phyloP scores from a whole-genome alignment of 2,113 vertebrate species.

The Brevimyrus niger region DNA sequence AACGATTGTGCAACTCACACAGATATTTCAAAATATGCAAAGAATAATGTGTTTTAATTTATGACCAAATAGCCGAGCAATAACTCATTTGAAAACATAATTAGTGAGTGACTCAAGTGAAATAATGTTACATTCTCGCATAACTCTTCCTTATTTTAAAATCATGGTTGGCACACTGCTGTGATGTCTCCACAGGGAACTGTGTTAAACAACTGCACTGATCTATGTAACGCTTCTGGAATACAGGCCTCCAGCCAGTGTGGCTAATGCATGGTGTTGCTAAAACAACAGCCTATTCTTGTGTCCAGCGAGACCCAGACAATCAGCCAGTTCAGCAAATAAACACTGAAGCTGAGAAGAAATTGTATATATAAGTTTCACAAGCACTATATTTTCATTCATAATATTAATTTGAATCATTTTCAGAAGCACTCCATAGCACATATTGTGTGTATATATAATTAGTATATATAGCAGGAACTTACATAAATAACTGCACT shows the following conservation, averaged over 20 bases:
- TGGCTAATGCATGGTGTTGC: background rate
- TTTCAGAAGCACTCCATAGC: background rate
- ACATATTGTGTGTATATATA: background rate
- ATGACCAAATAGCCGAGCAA: background rate
- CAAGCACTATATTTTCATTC: background rate
- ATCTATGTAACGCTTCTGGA: background rate
- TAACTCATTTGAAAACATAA: background rate
- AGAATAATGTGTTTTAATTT: background rate
- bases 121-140: background rate
- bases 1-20: background rate
- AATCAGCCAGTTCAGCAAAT: background rate
- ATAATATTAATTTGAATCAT: background rate
- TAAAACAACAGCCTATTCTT: background rate
- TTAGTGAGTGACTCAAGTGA: background rate
- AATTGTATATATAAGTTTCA: background rate
- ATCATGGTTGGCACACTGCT: background rate
- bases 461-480: background rate
- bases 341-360: background rate
- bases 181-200: background rate
- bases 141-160: background rate
- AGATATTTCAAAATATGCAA: background rate
- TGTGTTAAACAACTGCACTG: background rate
- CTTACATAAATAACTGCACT: background rate
- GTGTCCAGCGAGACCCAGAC: background rate
- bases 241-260: background rate